A percentile compares a stretch with the other conserved stretches of the same genome.
Evolutionary conservation across 2,113 vertebrate genomes (phyloP).

Genomic region (Myrmecophaga tridactyla): DNA sequence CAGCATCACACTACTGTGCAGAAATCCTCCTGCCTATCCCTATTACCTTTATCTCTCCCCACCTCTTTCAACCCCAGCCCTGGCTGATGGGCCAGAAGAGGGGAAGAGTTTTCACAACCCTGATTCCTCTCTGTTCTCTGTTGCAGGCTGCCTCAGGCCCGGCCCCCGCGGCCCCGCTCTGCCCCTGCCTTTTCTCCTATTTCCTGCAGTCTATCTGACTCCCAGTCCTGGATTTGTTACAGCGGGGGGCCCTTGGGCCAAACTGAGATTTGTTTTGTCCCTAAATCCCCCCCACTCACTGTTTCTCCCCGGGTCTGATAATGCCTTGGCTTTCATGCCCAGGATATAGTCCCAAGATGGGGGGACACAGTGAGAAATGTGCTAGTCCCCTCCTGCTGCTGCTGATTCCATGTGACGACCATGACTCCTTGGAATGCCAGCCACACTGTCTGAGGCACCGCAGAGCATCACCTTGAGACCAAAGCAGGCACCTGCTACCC

Average conservation of each 20-base stretch:
- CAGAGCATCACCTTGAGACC: slow-evolving; percentile 44
- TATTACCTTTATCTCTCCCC: neutral
- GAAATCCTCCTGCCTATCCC: neutral
- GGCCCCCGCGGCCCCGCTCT: slow-evolving; percentile 57
- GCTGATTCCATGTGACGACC: slow-evolving; percentile 44
- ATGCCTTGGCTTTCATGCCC: slow-evolving; percentile 16
- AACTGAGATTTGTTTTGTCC: slow-evolving; percentile 68
- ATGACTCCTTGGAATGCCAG: neutral
- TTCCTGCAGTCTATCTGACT: slow-evolving; percentile 61
- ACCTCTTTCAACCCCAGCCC: neutral
- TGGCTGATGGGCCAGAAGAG: neutral
- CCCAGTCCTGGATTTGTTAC: slow-evolving; percentile 62
- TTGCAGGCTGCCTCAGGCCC: slow-evolving; percentile 65
- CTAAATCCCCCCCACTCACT: slow-evolving; percentile 62
- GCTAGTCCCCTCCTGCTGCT: slow-evolving; percentile 36
- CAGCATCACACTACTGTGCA: neutral
- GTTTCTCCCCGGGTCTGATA: slow-evolving; percentile 68
- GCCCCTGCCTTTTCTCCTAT: slow-evolving; percentile 75
- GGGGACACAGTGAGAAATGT: slow-evolving; percentile 22
- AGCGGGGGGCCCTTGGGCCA: slow-evolving; percentile 68
- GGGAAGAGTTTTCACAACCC: neutral
- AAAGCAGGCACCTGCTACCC: slow-evolving; percentile 50
- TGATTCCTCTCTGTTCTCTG: slow-evolving; percentile 51
- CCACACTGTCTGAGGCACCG: slow-evolving; percentile 15
- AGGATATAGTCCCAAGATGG: slow-evolving; percentile 15